A percentile compares a stretch with the other conserved stretches of the same genome.
Conservation (phyloP, 2,888 invertebrate genomes). For the Prosopocoilus inquinatus region DNA sequence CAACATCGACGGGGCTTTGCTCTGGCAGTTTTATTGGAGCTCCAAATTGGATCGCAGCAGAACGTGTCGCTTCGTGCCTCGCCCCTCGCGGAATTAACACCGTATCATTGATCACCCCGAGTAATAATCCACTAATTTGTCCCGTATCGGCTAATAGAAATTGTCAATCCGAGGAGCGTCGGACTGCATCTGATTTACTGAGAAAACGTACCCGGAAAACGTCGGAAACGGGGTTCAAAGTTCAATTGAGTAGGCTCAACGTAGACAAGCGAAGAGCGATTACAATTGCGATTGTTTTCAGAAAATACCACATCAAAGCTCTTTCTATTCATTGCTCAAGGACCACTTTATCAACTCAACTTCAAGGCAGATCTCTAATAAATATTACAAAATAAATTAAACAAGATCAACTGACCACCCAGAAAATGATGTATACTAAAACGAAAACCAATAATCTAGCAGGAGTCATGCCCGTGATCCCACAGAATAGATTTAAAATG, state of each 20-base stretch:
- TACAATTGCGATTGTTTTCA: slow-evolving; percentile 8
- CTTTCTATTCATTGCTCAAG: neutral
- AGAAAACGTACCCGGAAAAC: slow-evolving; percentile 38
- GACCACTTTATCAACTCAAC: neutral
- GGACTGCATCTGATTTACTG: slow-evolving; percentile 44
- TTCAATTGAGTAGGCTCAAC: slow-evolving; percentile 17
- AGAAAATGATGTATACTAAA: slow-evolving; percentile 19
- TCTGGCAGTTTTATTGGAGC: slow-evolving; percentile 54
- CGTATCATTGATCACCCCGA: slow-evolving; percentile 51
- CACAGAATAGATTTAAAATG: slow-evolving; percentile 21
- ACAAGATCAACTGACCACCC: slow-evolving; percentile 22
- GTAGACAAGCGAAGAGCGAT: slow-evolving; percentile 20
- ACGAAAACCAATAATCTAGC: slow-evolving; percentile 22
- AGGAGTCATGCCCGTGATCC: slow-evolving; percentile 17
- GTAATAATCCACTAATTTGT: slow-evolving; percentile 54
- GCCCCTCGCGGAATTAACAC: slow-evolving; percentile 44
- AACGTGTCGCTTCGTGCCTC: slow-evolving; percentile 40
- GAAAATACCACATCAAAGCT: neutral
- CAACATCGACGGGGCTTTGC: slow-evolving; percentile 53
- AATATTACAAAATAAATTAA: slow-evolving; percentile 23
- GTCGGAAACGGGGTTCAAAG: slow-evolving; percentile 9
- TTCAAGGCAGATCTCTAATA: neutral
- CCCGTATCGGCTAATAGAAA: slow-evolving; percentile 39
- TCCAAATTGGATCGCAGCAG: slow-evolving; percentile 51
- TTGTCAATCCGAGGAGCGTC: slow-evolving; percentile 23